Evolutionary conservation across 2,888 invertebrate species (phyloP), one percentile per base, ranked within the genome.

Genomic region (Actias luna): DNA sequence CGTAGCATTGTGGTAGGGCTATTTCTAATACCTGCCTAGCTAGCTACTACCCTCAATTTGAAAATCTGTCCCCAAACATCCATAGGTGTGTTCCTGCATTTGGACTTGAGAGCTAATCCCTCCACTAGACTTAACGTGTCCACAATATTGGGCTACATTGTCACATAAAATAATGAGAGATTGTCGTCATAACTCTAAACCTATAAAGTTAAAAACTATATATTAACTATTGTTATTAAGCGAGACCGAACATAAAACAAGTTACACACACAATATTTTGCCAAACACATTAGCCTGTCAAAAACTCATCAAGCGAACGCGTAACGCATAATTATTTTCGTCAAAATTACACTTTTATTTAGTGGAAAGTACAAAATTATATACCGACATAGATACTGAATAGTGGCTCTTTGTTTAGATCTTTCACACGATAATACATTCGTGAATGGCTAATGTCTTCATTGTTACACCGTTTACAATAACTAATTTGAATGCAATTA

Each of bases 351-450:
- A 75, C 78, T 80, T 85, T 82, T 78, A 78, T 75, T 79, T 74
- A 73, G 78, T 85, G 83, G 87, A 89, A 88, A 89, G 88, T 84
- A 86, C 85, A 80, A 88, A 88, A 89, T 89, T 88, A 88, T 79
- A 87, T 79, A 81, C 73, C 75, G 75, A 74, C 68, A 67, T 70
- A 71, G 72, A 79, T 70, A 80, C 77, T 74, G 83, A 79, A 80
- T 80, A 75, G 77, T 76, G 78, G 73, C 73, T 75, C 76, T 75
- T 76, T 75, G 68, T 66, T 69, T 66, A 70, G 79, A 82, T 85
- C 83, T 82, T 86, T 89, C 88, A 86, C 89, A 88, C 87, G 89
- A 89, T 88, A 87, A 81, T 72, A 73, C 75, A 79, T 80, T 81
- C 76, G 76, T 75, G 70, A 77, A 80, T 82, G 76, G 76, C 71